phyloP scores from a whole-genome alignment of 2,113 vertebrate genomes.

The Bothrops jararaca region DNA sequence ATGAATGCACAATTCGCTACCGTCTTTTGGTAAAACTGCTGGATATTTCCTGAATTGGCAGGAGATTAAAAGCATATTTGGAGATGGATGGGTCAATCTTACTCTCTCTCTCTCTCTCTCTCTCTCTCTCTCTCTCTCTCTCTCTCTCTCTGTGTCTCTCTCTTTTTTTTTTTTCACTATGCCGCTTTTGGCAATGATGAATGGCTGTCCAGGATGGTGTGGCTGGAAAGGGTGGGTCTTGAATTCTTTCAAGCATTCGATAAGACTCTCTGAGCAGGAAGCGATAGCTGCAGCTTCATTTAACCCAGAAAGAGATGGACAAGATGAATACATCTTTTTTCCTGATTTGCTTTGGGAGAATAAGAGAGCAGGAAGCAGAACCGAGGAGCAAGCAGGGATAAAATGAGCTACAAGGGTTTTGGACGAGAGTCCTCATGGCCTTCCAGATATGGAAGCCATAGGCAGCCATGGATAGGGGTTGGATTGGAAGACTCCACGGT shows the following conservation, averaged over 20 bases:
- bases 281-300: not conserved
- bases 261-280: not conserved
- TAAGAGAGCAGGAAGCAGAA: not conserved
- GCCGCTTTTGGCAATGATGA: conserved; percentile 12
- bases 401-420: not conserved
- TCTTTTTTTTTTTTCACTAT: not conserved
- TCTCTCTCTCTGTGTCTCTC: not conserved
- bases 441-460: too few species aligned
- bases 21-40: accelerated
- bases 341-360: not conserved
- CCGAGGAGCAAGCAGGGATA: not conserved
- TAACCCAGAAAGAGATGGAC: not conserved
- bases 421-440: too few species aligned
- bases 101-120: not conserved
- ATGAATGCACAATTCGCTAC: not conserved
- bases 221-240: conserved; percentile 1
- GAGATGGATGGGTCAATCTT: conserved; percentile 16
- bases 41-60: not conserved
- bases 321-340: not conserved
- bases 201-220: not conserved
- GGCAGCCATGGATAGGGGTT: too few species aligned
- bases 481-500: too few species aligned
- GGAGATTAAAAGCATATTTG: not conserved
- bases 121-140: too few species aligned
- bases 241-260: not conserved